phyloP scores from a whole-genome alignment of 1,140 invertebrate species.

The Drosophila prosaltans region DNA sequence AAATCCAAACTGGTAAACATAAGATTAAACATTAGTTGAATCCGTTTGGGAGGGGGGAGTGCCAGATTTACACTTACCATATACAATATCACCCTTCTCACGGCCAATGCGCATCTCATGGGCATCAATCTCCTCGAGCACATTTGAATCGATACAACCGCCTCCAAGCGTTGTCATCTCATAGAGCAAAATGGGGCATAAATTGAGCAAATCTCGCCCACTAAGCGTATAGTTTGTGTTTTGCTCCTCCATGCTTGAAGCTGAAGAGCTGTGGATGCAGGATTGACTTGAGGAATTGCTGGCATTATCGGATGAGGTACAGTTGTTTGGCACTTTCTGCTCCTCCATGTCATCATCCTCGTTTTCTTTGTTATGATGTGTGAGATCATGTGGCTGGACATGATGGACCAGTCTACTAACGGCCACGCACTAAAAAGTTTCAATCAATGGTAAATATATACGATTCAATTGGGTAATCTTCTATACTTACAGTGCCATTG shows the following conservation, averaged over 20 bases:
- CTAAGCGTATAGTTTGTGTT: constrained; percentile 58
- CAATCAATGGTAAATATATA: not conserved
- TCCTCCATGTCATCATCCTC: constrained; percentile 22
- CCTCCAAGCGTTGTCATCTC: constrained; percentile 85
- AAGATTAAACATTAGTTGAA: not conserved
- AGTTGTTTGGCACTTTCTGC: constrained; percentile 41
- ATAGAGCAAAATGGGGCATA: constrained; percentile 88
- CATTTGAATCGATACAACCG: constrained; percentile 84
- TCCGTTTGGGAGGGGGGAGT: too few species aligned
- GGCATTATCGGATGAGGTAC: constrained; percentile 34
- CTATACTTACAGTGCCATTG: constrained; percentile 84
- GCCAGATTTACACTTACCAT: constrained; percentile 47
- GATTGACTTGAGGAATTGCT: constrained; percentile 32
- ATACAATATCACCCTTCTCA: constrained; percentile 71
- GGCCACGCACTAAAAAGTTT: constrained; percentile 50
- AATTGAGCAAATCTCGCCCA: constrained; percentile 82
- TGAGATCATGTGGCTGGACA: constrained; percentile 63
- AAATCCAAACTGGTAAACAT: constrained; percentile 89
- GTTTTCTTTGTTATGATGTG: constrained; percentile 55
- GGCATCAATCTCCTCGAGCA: constrained; percentile 54
- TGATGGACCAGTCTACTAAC: constrained; percentile 65
- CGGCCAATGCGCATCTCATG: constrained; percentile 21
- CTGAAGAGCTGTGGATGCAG: constrained; percentile 18
- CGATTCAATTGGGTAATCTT: constrained; percentile 24
- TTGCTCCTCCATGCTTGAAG: constrained; percentile 9